Conservation (phyloP, 2,888 invertebrate species). For the Watsonalla cultraria region DNA sequence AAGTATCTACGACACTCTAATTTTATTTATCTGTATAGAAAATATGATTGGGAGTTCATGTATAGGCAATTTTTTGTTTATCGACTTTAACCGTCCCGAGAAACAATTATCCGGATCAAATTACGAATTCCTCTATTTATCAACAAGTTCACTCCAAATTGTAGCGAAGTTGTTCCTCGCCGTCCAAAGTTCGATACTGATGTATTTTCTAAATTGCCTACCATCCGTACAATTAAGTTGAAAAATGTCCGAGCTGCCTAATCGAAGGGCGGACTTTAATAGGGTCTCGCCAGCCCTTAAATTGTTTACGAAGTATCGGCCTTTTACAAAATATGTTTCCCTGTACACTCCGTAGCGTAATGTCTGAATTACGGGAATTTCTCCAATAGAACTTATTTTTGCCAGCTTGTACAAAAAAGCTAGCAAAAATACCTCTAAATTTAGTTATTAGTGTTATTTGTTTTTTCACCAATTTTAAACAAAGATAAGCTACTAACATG, state of each 20-base stretch:
- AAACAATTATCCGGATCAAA: not conserved
- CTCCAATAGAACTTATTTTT: not conserved
- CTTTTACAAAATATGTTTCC: constrained; percentile 13
- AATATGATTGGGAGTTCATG: too few relatives aligned
- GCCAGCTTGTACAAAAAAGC: too few relatives aligned
- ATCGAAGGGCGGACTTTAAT: constrained; percentile 29
- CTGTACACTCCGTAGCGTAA: constrained; percentile 1
- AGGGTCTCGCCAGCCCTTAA: constrained; percentile 20
- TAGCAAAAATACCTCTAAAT: too few relatives aligned
- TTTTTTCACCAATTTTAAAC: too few relatives aligned
- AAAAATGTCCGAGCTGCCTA: constrained; percentile 41
- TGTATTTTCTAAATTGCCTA: constrained; percentile 29
- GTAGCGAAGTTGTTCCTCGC: constrained; percentile 3
- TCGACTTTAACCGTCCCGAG: not conserved
- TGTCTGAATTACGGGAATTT: not conserved
- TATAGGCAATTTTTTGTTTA: not conserved
- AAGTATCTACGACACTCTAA: too few relatives aligned
- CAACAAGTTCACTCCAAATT: not conserved
- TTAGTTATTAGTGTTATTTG: too few relatives aligned
- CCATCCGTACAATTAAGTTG: constrained; percentile 39
- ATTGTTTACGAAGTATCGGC: constrained; percentile 19
- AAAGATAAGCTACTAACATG: too few relatives aligned
- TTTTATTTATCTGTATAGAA: too few relatives aligned
- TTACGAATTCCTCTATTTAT: not conserved
- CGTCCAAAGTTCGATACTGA: constrained; percentile 13